Conservation (phyloP, 2,797 vertebrate genomes). For the Xiphorhynchus erythropygius region DNA sequence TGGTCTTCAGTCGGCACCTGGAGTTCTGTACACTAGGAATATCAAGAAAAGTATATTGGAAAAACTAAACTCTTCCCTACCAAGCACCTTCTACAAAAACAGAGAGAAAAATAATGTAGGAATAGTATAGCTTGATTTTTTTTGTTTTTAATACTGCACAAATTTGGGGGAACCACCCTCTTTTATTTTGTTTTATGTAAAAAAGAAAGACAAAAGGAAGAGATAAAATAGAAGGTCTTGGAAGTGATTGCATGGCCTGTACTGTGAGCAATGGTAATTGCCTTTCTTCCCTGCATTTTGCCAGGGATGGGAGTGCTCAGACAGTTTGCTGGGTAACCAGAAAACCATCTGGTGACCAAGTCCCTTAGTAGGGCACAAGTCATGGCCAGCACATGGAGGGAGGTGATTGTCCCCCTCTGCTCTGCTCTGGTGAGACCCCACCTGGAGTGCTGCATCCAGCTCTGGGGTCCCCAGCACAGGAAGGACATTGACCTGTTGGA, state of each 20-base stretch:
- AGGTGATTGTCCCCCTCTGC: neutral
- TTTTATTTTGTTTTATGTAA: neutral
- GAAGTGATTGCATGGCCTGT: neutral
- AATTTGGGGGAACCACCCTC: neutral
- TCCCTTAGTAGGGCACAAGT: neutral
- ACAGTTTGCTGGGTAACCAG: too few species aligned
- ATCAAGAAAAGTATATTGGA: neutral
- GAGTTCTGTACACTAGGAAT: neutral
- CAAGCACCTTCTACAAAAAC: neutral
- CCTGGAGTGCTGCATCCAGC: neutral
- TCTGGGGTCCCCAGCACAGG: neutral
- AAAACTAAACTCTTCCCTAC: neutral
- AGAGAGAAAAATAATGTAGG: neutral
- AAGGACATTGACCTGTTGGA: neutral
- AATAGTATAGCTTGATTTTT: neutral
- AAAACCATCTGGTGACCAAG: neutral
- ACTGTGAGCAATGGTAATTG: neutral
- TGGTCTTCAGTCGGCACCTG: neutral
- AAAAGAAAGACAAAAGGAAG: neutral
- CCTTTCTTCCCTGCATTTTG: too few species aligned
- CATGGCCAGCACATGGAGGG: neutral
- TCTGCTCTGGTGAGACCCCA: neutral
- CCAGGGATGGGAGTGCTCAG: too few species aligned
- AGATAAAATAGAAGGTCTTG: neutral
- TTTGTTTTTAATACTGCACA: neutral